Conservation (phyloP, 23 tunicate genomes). For the Diplosoma virens region DNA sequence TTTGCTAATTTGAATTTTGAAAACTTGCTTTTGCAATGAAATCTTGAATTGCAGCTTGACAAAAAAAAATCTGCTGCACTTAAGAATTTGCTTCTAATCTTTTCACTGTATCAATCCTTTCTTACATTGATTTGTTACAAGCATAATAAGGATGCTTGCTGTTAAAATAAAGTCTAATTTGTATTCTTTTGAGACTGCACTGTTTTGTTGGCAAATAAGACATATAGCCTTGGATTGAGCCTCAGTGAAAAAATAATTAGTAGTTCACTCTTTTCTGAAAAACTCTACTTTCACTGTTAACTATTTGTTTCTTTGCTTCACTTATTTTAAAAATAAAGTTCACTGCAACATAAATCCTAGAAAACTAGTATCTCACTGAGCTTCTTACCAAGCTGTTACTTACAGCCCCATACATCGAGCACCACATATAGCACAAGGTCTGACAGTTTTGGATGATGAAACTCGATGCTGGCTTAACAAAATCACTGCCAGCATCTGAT, state of each 20-base stretch:
- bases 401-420: too few relatives aligned
- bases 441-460: too few relatives aligned
- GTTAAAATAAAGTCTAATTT: background rate
- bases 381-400: background rate
- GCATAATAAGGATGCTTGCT: slow-evolving; percentile 13
- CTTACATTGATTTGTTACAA: background rate
- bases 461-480: too few relatives aligned
- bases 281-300: background rate
- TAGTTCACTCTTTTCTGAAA: background rate
- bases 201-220: slow-evolving; percentile 18
- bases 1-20: slow-evolving; percentile 3
- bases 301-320: background rate
- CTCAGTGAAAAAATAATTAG: slow-evolving; percentile 16
- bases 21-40: background rate
- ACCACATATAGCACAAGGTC: too few relatives aligned
- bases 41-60: slow-evolving; percentile 10
- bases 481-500: too few relatives aligned
- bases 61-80: background rate
- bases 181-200: background rate
- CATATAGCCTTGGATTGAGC: background rate
- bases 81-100: slow-evolving; percentile 12
- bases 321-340: background rate
- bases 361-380: background rate
- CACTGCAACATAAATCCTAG: background rate
- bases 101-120: background rate